Evolutionary conservation across 2,113 vertebrate species (phyloP), one percentile per base, ranked within the genome.

Genomic region (Epinephelus cyanopodus): DNA sequence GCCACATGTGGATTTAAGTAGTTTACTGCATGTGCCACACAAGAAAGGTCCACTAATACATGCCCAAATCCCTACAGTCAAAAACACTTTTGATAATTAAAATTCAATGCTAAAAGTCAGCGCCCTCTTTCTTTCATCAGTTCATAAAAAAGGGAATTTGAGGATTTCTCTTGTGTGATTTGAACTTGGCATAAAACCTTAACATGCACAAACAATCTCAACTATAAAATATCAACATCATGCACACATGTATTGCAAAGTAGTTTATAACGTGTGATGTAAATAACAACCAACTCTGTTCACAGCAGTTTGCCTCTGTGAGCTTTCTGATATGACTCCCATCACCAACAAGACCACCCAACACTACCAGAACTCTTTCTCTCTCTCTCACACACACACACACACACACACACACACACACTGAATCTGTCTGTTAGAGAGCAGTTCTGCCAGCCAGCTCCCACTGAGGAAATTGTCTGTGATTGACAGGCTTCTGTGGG

Each of bases 401-500:
- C n/a, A n/a, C n/a, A n/a, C n/a, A n/a, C n/a, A 25, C 27, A 29
- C 60, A 67, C 50, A 66, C 48, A 71, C 19, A 57, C 58, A 57
- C 25, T 4, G 3, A 7, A 19, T 39, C 12, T 18, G 42, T 53
- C 54, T 75, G 61, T 53, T 76, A n/a, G 18, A 47, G 42, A 61
- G 57, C 27, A 53, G 33, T 33, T 48, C 21, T 74, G 62, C 57
- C 74, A 69, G 37, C 68, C 54, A 25, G 19, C 74, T 77, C 70
- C 81, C 63, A 77, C 81, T 56, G 82, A 71, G 64, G 60, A 80
- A 77, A 81, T 25, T 67, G 76, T 37, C 39, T 39, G 8, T 75
- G 80, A 92, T n/a, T 86, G 89, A 88, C 79, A 85, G 61, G 62
- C 69, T 75, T 90, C 69, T 75, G 69, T 37, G 72, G 80, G 56